Percentiles rank a stretch among this genome's conserved stretches.
phyloP scores from a whole-genome alignment of 2,888 invertebrate genomes.

The Lepas anatifera region DNA sequence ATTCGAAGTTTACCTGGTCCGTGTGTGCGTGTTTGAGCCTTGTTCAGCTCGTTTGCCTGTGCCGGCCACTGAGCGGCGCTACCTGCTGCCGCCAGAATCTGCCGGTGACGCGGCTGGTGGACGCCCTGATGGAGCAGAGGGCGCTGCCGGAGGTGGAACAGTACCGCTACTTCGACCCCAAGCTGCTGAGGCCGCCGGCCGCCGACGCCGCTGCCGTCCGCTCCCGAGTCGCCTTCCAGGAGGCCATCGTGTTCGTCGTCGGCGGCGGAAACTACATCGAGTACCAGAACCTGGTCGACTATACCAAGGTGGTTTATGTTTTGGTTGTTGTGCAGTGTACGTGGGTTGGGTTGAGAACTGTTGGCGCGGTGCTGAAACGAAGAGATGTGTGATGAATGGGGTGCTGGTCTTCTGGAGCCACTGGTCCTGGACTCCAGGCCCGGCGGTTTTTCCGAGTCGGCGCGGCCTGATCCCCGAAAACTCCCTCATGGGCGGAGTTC shows the following conservation, averaged over 20 bases:
- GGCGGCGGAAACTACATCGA: conserved; percentile 98
- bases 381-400: neutral
- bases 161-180: conserved; percentile 89
- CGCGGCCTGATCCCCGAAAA: too few species aligned
- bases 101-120: conserved; percentile 85
- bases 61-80: too few species aligned
- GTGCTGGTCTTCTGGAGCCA: neutral
- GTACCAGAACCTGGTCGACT: conserved; percentile 95
- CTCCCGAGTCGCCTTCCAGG: conserved; percentile 48
- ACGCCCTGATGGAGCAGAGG: conserved; percentile 72
- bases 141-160: conserved; percentile 62
- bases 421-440: too few species aligned
- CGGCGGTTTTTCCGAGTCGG: too few species aligned
- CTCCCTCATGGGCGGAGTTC: too few species aligned
- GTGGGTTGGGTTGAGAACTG: neutral
- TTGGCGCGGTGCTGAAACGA: neutral
- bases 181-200: conserved; percentile 53
- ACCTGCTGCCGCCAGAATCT: conserved; percentile 58
- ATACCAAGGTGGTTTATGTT: conserved; percentile 79
- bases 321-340: too few species aligned
- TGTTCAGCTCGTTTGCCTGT: too few species aligned
- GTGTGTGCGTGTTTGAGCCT: too few species aligned
- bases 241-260: conserved; percentile 80
- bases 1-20: too few species aligned
- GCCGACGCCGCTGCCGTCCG: conserved; percentile 23